Conservation (phyloP, 2,888 invertebrate species). For the Podabrus alpinus region DNA sequence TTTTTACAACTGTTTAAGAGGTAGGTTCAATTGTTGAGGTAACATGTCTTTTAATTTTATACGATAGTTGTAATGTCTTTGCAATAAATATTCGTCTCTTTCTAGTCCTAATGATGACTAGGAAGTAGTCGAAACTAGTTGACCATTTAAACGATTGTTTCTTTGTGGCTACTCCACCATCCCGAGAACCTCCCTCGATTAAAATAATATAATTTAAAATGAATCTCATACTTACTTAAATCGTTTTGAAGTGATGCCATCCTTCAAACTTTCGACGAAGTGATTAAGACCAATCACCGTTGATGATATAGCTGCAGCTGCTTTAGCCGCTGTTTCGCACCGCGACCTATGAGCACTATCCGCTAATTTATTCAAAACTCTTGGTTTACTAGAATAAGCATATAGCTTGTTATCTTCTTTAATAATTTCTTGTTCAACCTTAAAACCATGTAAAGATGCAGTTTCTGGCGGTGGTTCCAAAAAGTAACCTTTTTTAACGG, state of each 20-base stretch:
- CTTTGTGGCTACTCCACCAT: no score
- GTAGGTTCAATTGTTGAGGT: no score
- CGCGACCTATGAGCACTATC: constrained; percentile 46
- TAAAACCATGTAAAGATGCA: constrained; percentile 66
- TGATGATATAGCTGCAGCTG: constrained; percentile 47
- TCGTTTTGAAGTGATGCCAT: constrained; percentile 35
- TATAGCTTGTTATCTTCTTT: constrained; percentile 59
- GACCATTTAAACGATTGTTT: no score
- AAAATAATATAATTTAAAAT: no score
- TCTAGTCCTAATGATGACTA: no score
- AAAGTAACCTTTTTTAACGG: constrained; percentile 79
- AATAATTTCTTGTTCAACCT: constrained; percentile 31
- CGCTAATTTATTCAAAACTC: constrained; percentile 54
- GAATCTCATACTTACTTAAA: constrained; percentile 33
- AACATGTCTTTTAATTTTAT: no score
- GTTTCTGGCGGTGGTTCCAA: constrained; percentile 77
- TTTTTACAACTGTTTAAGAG: no score
- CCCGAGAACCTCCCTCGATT: no score
- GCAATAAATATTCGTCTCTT: no score
- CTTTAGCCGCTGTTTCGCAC: constrained; percentile 51
- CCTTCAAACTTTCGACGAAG: constrained; percentile 29
- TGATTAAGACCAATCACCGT: constrained; percentile 41
- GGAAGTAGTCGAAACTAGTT: no score
- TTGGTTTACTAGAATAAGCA: constrained; percentile 69
- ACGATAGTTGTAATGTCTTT: no score